Evolutionary conservation across 2,113 vertebrate species (phyloP).

Genomic region (Platysternon megacephalum): DNA sequence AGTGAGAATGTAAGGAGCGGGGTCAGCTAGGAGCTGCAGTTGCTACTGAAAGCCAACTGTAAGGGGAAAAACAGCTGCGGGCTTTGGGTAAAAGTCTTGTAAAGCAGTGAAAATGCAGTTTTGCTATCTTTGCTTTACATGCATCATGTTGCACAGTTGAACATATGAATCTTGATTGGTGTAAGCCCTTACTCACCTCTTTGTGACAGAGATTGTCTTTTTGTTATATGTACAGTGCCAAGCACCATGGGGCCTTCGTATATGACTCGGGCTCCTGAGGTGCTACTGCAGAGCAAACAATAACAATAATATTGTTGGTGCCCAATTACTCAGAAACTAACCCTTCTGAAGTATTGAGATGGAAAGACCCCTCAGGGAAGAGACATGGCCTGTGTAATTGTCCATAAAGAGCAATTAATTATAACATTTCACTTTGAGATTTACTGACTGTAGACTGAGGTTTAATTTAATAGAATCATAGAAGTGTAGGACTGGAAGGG

Average conservation of each 20-base stretch:
- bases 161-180: not conserved
- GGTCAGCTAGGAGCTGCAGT: not conserved
- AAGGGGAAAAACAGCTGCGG: not conserved
- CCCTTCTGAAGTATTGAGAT: not conserved
- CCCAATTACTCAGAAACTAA: not conserved
- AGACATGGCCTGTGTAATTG: not conserved
- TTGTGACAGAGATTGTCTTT: not conserved
- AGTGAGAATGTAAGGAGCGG: not conserved
- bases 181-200: not conserved
- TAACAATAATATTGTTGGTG: not conserved
- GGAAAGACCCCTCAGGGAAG: not conserved
- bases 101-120: not conserved
- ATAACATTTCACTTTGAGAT: not conserved
- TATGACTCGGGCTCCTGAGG: not conserved
- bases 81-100: not conserved
- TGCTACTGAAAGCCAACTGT: not conserved
- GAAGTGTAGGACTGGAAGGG: not conserved
- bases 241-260: not conserved
- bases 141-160: not conserved
- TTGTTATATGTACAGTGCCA: not conserved
- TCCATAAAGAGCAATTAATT: not conserved
- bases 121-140: not conserved
- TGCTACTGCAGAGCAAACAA: not conserved
- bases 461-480: not conserved
- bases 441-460: not conserved